Evolutionary conservation across 2,797 vertebrate species (phyloP).

Genomic region (Girardinus metallicus): DNA sequence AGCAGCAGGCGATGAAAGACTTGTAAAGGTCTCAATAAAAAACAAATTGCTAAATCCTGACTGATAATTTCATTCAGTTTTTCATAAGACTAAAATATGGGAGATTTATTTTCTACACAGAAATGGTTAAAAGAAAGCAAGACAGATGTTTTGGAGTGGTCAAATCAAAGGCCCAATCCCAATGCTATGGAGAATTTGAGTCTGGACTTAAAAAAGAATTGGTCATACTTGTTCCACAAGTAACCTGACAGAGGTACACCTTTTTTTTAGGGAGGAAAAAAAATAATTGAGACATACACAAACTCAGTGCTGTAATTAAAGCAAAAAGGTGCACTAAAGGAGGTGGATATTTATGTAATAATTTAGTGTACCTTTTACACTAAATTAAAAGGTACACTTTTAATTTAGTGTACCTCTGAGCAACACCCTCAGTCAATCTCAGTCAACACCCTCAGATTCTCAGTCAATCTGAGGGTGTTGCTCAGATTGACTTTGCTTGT

Average conservation of each 20-base stretch:
- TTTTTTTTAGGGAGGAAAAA: not conserved
- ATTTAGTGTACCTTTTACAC: not conserved
- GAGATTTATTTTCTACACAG: not conserved
- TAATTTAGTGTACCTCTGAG: too few species aligned
- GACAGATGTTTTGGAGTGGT: not conserved
- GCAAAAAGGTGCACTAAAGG: not conserved
- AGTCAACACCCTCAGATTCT: too few species aligned
- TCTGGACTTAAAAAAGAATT: not conserved
- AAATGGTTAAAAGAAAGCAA: not conserved
- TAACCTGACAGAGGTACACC: not conserved
- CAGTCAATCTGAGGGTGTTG: too few species aligned
- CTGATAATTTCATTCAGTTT: too few species aligned
- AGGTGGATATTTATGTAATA: not conserved
- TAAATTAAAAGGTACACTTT: too few species aligned
- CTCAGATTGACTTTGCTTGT: too few species aligned
- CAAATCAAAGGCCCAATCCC: not conserved
- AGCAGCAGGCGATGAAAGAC: not conserved
- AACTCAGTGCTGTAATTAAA: not conserved
- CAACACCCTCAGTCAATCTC: too few species aligned
- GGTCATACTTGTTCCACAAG: not conserved
- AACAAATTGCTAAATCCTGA: too few species aligned
- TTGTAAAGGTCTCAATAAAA: too few species aligned
- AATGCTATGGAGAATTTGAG: not conserved
- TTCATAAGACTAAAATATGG: too few species aligned
- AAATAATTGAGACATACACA: not conserved